Evolutionary conservation across 2,888 invertebrate genomes (phyloP).

Genomic region (Drosophila neoperkinsi): DNA sequence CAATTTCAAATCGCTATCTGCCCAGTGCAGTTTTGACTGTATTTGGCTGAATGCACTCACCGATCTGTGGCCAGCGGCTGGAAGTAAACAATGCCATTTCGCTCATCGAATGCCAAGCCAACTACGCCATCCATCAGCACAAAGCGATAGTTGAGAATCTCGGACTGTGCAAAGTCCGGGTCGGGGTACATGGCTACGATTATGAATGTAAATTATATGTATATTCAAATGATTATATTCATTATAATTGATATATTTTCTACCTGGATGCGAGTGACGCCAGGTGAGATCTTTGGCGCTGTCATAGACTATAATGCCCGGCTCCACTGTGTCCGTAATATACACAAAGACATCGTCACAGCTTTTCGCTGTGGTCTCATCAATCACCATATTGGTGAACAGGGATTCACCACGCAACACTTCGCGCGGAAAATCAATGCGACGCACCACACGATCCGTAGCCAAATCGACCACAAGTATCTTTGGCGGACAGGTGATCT

Average conservation of each 20-base stretch:
- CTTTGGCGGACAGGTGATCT: constrained; percentile 91
- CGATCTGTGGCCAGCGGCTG: constrained; percentile 90
- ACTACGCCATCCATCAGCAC: constrained; percentile 90
- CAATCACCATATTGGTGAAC: constrained; percentile 92
- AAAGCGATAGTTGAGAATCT: constrained; percentile 89
- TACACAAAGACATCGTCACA: constrained; percentile 93
- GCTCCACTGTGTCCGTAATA: constrained; percentile 92
- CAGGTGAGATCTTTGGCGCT: constrained; percentile 91
- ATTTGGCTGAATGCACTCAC: constrained; percentile 69
- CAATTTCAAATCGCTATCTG: not conserved
- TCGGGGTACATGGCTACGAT: constrained; percentile 91
- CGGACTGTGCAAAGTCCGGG: constrained; percentile 91
- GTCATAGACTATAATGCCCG: constrained; percentile 89
- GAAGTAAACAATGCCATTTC: constrained; percentile 87
- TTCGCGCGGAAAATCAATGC: constrained; percentile 91
- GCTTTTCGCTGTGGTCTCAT: constrained; percentile 88
- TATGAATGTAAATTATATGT: not conserved
- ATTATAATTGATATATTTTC: fast-evolving
- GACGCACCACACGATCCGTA: constrained; percentile 87
- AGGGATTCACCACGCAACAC: constrained; percentile 91
- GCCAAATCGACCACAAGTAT: constrained; percentile 91
- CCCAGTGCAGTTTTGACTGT: not conserved
- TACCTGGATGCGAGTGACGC: constrained; percentile 90
- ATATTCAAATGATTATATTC: not conserved
- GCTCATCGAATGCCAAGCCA: constrained; percentile 88